Evolutionary conservation across 2,888 invertebrate species (phyloP).

Genomic region (Chymomyza amoena): DNA sequence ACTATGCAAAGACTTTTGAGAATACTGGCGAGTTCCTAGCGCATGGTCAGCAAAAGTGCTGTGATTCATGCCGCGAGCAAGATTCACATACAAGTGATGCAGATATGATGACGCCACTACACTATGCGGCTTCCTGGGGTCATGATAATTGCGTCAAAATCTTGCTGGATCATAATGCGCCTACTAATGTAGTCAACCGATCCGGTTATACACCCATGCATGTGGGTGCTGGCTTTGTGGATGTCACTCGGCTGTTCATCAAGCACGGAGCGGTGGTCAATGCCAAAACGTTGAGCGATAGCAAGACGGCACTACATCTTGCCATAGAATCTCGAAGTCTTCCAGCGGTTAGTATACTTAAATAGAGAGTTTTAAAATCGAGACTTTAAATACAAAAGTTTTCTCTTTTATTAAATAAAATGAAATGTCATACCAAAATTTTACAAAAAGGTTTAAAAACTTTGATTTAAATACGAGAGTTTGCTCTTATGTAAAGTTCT

Average conservation of each 20-base stretch:
- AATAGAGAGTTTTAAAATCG: neutral
- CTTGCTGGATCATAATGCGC: conserved; percentile 82
- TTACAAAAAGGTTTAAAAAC: too few relatives aligned
- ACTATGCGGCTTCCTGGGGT: conserved; percentile 86
- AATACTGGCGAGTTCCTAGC: conserved; percentile 81
- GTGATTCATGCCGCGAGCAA: conserved; percentile 52
- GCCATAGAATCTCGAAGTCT: conserved; percentile 82
- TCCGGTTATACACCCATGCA: conserved; percentile 85
- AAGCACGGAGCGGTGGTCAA: conserved; percentile 82
- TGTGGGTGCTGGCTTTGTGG: conserved; percentile 82
- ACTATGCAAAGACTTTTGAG: conserved; percentile 88
- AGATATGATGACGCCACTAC: conserved; percentile 82
- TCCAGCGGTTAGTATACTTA: conserved; percentile 78
- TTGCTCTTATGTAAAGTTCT: neutral
- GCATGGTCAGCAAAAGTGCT: conserved; percentile 71
- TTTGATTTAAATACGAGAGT: too few relatives aligned
- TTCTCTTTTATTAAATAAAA: too few relatives aligned
- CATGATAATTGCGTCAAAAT: conserved; percentile 82
- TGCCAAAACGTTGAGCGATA: conserved; percentile 81
- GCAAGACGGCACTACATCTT: conserved; percentile 83
- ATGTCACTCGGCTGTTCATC: conserved; percentile 81
- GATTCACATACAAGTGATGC: conserved; percentile 76
- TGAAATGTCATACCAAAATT: too few relatives aligned
- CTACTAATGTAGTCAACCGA: conserved; percentile 83
- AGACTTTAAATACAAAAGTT: too few relatives aligned